phyloP scores from a whole-genome alignment of 2,888 invertebrate genomes.

The Lasioglossum vierecki region DNA sequence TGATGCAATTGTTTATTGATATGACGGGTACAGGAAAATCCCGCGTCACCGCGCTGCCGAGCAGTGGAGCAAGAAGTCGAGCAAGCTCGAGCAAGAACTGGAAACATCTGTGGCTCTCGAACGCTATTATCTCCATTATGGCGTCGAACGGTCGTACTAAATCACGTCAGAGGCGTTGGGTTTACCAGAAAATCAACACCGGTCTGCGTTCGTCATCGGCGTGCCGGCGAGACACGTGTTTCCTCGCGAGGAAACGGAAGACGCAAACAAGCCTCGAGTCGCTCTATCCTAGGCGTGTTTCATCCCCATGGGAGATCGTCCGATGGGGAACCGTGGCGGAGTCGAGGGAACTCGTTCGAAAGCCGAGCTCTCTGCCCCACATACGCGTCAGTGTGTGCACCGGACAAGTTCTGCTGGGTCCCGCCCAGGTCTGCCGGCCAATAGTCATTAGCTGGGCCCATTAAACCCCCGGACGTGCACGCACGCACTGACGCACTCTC shows the following conservation, averaged over 20 bases:
- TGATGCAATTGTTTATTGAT: too few species aligned
- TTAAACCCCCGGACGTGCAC: slow-evolving; percentile 81
- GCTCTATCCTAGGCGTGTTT: slow-evolving; percentile 21
- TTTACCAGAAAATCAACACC: slow-evolving; percentile 17
- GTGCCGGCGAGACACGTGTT: slow-evolving; percentile 31
- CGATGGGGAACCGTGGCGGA: slow-evolving; percentile 22
- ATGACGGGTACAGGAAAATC: not conserved
- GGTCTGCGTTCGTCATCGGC: slow-evolving; percentile 23
- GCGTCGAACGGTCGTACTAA: not conserved
- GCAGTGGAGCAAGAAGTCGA: not conserved
- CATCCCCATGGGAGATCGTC: slow-evolving; percentile 42
- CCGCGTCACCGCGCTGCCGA: not conserved
- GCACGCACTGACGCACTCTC: slow-evolving; percentile 64
- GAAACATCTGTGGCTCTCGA: not conserved
- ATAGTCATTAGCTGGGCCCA: slow-evolving; percentile 84
- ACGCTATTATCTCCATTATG: not conserved
- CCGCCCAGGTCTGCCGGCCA: slow-evolving; percentile 84
- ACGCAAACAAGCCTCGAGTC: slow-evolving; percentile 17
- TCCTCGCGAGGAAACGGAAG: slow-evolving; percentile 13
- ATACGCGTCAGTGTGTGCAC: slow-evolving; percentile 61
- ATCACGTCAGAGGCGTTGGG: not conserved
- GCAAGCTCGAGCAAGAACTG: not conserved
- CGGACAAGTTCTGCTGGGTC: slow-evolving; percentile 79
- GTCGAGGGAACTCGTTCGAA: not conserved
- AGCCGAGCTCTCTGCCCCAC: slow-evolving; percentile 41